Evolutionary conservation across 2,113 vertebrate species (phyloP), one percentile per base, ranked within the genome.

Genomic region (Strix uralensis): DNA sequence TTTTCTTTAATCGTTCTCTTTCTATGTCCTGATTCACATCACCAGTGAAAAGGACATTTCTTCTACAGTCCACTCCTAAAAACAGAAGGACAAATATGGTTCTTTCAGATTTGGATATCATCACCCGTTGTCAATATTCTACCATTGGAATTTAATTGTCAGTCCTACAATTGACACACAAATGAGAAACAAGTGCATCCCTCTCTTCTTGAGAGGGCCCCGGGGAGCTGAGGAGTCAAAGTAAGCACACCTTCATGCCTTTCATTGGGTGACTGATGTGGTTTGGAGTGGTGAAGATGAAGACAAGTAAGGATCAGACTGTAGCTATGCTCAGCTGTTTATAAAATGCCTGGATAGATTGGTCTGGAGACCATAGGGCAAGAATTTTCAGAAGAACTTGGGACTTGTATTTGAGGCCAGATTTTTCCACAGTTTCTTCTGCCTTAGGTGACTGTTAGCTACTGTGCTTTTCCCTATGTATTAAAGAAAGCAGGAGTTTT

Each of bases 301-400:
- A 42, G 44, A 22, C 27, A 65, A 63, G 10, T 13, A 32, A 47
- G 44, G 26, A 61, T 52, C 25, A 65, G 82, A 16, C n/a, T 55
- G 30, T 10, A 72, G 58, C 4, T 40, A 3, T 36, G 58, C n/a
- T 42, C 67, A 77, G 36, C 19, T 32, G 30, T 12, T 40, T 29
- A 29, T 23, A 70, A 83, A 87, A 66, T 11, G 6, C 27, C n/a
- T 22, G 13, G 15, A 6, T 4, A 15, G 5, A 21, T 17, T 34
- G 46, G 15, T 16, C 27, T 70, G 32, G 26, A 23, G 12, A 16
- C 10, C 15, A n/a, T 0, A 40, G 27, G 13, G 22, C 0, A 6
- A 73, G 26, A 67, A 25, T 32, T 83, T 52, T 57, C 23, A n/a
- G 25, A 40, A 82, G 13, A 58, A 22, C 2, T 5, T 54, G 44